Conservation (phyloP, 2,113 vertebrate genomes). For the Casuarius casuarius region DNA sequence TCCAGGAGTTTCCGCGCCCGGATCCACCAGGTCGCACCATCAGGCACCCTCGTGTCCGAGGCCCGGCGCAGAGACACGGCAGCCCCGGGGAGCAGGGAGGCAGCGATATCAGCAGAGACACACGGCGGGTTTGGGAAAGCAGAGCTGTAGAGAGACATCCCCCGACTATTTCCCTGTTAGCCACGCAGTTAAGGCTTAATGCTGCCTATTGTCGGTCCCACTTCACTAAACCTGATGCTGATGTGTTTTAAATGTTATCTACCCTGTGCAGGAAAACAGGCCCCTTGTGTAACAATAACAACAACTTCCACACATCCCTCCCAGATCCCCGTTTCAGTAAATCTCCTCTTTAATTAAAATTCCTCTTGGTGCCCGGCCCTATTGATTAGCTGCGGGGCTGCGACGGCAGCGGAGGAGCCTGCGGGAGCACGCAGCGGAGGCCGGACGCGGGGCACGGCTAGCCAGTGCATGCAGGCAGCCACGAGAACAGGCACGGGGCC, state of each 20-base stretch:
- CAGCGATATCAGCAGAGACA: not conserved
- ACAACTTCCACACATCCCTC: not conserved
- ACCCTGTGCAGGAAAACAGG: not conserved
- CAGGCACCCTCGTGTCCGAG: too few relatives aligned
- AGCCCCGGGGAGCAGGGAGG: not conserved
- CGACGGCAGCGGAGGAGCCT: not conserved
- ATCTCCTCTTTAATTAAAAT: not conserved
- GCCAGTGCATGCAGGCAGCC: too few relatives aligned
- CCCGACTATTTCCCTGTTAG: not conserved
- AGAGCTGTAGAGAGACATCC: not conserved
- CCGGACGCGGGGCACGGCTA: not conserved
- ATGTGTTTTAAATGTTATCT: slow-evolving; percentile 28
- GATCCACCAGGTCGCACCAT: too few relatives aligned
- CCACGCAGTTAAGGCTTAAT: not conserved
- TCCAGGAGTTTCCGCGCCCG: too few relatives aligned
- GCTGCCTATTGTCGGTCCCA: not conserved
- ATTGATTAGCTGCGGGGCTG: not conserved
- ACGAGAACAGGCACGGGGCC: too few relatives aligned
- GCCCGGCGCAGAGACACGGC: too few relatives aligned
- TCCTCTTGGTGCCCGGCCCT: not conserved
- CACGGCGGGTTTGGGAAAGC: not conserved
- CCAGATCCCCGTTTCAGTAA: not conserved
- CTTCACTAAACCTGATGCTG: not conserved
- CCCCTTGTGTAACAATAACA: not conserved
- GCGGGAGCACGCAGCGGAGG: not conserved